phyloP scores from a whole-genome alignment of 2,113 vertebrate species.

The Dasypus novemcinctus region DNA sequence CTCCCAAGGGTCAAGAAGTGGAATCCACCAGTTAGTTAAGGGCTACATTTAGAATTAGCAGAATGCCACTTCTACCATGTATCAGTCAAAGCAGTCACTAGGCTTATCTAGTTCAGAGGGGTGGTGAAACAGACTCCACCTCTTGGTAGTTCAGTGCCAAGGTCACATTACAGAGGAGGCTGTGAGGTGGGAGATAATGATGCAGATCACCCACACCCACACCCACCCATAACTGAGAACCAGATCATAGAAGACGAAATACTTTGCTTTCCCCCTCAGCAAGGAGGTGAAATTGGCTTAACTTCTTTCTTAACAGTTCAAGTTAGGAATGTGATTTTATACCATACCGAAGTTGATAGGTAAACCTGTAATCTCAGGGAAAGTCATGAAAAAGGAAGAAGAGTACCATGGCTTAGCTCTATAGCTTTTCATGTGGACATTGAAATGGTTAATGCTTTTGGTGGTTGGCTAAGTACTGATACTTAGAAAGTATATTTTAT shows the following conservation, averaged over 20 bases:
- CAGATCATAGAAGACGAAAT: neutral
- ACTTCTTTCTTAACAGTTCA: neutral
- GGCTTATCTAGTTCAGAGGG: neutral
- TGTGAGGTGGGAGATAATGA: neutral
- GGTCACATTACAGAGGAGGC: neutral
- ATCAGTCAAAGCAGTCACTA: neutral
- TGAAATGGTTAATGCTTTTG: neutral
- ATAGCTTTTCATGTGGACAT: neutral
- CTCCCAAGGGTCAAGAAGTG: neutral
- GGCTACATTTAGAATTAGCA: neutral
- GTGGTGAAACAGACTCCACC: neutral
- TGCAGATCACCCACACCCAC: neutral
- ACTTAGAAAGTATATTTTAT: conserved; percentile 4
- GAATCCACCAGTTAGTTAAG: neutral
- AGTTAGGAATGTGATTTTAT: neutral
- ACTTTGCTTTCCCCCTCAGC: neutral
- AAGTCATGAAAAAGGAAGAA: neutral
- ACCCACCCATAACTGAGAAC: neutral
- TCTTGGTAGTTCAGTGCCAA: neutral
- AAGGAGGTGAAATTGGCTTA: neutral
- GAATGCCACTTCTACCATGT: neutral
- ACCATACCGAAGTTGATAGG: neutral
- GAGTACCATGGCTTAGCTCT: neutral
- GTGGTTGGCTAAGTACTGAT: neutral
- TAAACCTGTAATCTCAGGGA: neutral